Base-by-base conservation (phyloP, 2,113 vertebrate genomes). In the Pelodiscus sinensis region DNA sequence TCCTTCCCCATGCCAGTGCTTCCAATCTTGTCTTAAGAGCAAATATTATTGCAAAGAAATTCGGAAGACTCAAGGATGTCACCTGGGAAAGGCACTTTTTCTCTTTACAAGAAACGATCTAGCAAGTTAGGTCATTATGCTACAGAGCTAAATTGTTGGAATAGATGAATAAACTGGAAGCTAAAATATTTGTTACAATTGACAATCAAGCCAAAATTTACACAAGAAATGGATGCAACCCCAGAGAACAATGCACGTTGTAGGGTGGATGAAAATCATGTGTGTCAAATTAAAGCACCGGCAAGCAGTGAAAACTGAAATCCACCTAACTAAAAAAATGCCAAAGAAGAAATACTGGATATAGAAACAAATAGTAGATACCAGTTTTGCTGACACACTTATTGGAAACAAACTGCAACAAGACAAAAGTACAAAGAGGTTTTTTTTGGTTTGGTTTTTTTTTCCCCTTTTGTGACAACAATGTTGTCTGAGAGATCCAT, bases 81-180 rank as follows among this genome's bases (percentile, higher is more conserved):
- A 96, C 96, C 96, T 95, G 95, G 96, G 95, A 96, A 94, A 94
- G 90, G 92, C 90, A 86, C 58, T 83, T 54, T 54, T 54, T 25
- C 89, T 96, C 35, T 94, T 79, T 13, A 25, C 51, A 60, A 91
- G 91, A 82, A 96, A 68, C 79, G 2, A 15, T 38, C 86, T 82
- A 90, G 92, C n/a, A 8, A 94, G 84, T 78, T 78, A 93, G 65
- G 79, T 0, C 13, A 2, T 58, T 73, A 58, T 79, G 92, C 93
- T 91, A 38, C 50, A 95, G 73, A 44, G 21, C 13, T 35, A 89
- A 54, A 73, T 65, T 91, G 77, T 79, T 77, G 51, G 77, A 62
- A 14, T 71, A 52, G 81, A 81, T 62, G 71, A 93, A 35, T 56
- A 86, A 86, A 89, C 3, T 62, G 54, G 44, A 86, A 89, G 86